Percentiles rank a stretch among this genome's conserved stretches.
Evolutionary conservation across 1,140 invertebrate genomes (phyloP).

Genomic region (Drosophila suzukii): DNA sequence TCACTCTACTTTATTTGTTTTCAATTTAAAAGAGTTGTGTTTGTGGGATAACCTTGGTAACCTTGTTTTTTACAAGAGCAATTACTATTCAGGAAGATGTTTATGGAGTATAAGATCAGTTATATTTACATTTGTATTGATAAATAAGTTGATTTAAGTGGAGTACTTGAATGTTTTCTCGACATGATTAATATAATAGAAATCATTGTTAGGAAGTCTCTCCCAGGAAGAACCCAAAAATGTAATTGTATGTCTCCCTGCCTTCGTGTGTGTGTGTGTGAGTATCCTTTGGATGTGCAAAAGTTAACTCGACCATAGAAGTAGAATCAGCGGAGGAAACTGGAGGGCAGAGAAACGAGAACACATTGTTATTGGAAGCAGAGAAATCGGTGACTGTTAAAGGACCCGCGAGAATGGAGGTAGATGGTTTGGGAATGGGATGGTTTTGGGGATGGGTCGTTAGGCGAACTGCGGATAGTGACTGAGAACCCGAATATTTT

Average conservation of each 20-base stretch:
- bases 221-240: not conserved
- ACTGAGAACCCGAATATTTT: constrained; percentile 38
- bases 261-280: not conserved
- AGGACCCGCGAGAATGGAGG: constrained; percentile 12
- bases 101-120: too few relatives aligned
- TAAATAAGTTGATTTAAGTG: too few relatives aligned
- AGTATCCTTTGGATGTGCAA: constrained; percentile 18
- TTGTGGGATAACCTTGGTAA: too few relatives aligned
- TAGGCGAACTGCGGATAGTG: constrained; percentile 51
- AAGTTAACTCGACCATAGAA: constrained; percentile 29
- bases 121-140: too few relatives aligned
- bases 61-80: too few relatives aligned
- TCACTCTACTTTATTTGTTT: too few relatives aligned
- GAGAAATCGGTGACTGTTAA: constrained; percentile 41
- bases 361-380: constrained; percentile 66
- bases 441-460: constrained; percentile 26
- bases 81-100: too few relatives aligned
- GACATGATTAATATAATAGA: not conserved
- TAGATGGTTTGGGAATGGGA: not conserved
- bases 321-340: constrained; percentile 10
- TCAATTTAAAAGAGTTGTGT: too few relatives aligned
- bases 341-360: constrained; percentile 21
- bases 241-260: not conserved
- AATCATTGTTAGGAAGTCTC: constrained; percentile 1
- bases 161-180: not conserved